Evolutionary conservation across 1,140 invertebrate species (phyloP), one percentile per base, ranked within the genome.

Genomic region (Nilaparvata lugens): DNA sequence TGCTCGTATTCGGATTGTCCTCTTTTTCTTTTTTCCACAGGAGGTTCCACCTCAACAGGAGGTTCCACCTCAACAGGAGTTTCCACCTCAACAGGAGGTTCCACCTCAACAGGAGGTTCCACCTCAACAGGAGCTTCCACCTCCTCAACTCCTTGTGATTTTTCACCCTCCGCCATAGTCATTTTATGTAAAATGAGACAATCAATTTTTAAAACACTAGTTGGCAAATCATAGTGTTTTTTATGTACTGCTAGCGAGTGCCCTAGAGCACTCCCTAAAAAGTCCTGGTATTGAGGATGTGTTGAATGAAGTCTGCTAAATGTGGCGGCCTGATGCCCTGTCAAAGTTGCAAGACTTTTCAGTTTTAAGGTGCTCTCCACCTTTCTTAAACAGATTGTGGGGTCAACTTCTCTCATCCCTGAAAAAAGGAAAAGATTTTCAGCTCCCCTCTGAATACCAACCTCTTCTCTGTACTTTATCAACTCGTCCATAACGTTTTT

Each of bases 281-380:
- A 56, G 54, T 56, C 54, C 40, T 56, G 54, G 24, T 56, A 56
- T 31, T 56, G 54, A n/a, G 54, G 54, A 31, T 56, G 54, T 25
- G 19, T 56, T 14, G 25, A 31, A 21, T 56, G 54, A 13, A 56
- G 25, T 14, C 28, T 25, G 24, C 54, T 56, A 38, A 28, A 56
- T 13, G 54, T 56, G 23, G 54, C 54, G 16, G 54, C 54, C 28
- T 56, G 54, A 35, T 56, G 21, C 13, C 54, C 23, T 16, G 54
- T 56, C 28, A 56, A 21, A 24, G 31, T 28, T 56, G 13, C 24
- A 13, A 14, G 25, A 35, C 19, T 25, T 14, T 31, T 31, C 24
- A 31, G 40, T 16, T 56, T 56, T 25, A 56, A 18, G 31, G 31
- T 31, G 9, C 14, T 24, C 16, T 16, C 16, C 54, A 31, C 40